phyloP scores from a whole-genome alignment of 2,888 invertebrate species.

The Pedicia rivosa region DNA sequence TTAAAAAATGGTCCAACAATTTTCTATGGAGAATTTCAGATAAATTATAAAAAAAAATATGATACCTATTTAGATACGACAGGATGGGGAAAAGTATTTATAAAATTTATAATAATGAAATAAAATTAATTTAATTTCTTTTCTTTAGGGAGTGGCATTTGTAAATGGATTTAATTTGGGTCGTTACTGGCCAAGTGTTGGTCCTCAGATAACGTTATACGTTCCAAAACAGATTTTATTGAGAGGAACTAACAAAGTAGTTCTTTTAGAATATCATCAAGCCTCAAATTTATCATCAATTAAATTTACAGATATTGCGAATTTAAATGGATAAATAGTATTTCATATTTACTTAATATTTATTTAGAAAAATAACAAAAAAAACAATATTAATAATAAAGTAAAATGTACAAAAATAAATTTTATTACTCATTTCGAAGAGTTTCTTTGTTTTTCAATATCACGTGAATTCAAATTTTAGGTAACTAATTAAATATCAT shows the following conservation, averaged over 20 bases:
- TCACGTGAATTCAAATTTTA: too few species aligned
- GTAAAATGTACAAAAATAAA: too few species aligned
- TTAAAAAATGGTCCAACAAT: slow-evolving; percentile 36
- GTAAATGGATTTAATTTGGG: slow-evolving; percentile 78
- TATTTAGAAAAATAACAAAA: background rate
- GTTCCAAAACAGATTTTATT: slow-evolving; percentile 60
- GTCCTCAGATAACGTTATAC: slow-evolving; percentile 72
- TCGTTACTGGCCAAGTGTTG: slow-evolving; percentile 62
- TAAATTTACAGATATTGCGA: background rate
- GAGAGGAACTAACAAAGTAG: slow-evolving; percentile 35
- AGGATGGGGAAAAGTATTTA: slow-evolving; percentile 60
- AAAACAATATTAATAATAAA: background rate
- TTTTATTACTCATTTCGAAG: too few species aligned
- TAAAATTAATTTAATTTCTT: too few species aligned
- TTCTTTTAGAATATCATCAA: slow-evolving; percentile 41
- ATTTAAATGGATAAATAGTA: background rate
- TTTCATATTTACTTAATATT: background rate
- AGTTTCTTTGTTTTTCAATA: too few species aligned
- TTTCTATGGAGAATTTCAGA: slow-evolving; percentile 30
- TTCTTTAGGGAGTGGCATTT: slow-evolving; percentile 51
- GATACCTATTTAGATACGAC: slow-evolving; percentile 66
- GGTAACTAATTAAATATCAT: too few species aligned
- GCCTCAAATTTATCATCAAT: slow-evolving; percentile 22
- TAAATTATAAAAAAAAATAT: slow-evolving; percentile 31
- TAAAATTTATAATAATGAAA: too few species aligned